Evolutionary conservation across 2,113 vertebrate genomes (phyloP).

Genomic region (Sardina pilchardus): DNA sequence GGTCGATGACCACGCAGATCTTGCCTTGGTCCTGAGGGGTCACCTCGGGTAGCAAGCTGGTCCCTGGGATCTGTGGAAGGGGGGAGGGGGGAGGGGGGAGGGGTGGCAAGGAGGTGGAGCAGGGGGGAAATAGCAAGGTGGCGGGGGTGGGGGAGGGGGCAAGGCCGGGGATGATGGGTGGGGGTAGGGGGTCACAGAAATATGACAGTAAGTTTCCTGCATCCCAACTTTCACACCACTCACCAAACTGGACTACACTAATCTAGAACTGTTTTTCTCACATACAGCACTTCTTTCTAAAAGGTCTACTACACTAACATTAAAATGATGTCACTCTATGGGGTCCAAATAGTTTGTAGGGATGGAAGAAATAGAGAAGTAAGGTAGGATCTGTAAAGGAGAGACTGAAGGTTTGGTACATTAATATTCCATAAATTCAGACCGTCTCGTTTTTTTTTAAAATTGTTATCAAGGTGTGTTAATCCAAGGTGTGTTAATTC

Average conservation of each 20-base stretch:
- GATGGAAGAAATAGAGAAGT: not conserved
- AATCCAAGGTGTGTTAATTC: too few relatives aligned
- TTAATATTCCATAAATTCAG: not conserved
- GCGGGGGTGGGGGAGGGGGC: not conserved
- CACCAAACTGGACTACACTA: not conserved
- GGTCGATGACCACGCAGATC: constrained; percentile 90
- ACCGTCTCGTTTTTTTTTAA: not conserved
- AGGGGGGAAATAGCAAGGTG: not conserved
- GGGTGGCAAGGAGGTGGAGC: not conserved
- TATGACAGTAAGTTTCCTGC: not conserved
- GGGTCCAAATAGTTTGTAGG: not conserved
- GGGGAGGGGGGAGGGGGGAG: not conserved
- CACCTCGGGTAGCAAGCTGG: constrained; percentile 83
- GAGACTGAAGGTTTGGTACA: not conserved
- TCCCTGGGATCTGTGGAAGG: constrained; percentile 70
- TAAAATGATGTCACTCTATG: not conserved
- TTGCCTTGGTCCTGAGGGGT: constrained; percentile 83
- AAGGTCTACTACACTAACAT: not conserved
- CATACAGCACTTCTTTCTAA: not conserved
- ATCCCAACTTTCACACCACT: not conserved
- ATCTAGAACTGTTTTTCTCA: not conserved
- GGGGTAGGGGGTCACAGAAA: not conserved
- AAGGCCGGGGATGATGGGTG: too few relatives aligned
- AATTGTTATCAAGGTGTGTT: too few relatives aligned
- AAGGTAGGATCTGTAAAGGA: not conserved